Conservation (phyloP, 2,113 vertebrate genomes). For the Cyphomyrus discorhynchus region DNA sequence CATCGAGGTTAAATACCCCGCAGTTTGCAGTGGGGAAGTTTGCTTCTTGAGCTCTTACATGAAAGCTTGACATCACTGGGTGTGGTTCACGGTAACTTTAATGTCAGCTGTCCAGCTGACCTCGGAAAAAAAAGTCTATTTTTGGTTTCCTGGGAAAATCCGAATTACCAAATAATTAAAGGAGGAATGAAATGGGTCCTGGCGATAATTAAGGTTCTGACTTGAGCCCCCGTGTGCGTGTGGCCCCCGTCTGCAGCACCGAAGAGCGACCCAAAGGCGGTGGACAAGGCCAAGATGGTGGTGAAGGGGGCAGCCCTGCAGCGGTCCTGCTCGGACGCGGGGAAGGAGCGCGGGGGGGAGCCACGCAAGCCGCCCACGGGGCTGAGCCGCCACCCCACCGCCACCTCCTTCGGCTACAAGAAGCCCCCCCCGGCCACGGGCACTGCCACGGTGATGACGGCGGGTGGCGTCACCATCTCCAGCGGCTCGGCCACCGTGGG, state of each 20-base stretch:
- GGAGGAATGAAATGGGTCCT: not conserved
- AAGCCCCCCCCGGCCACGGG: conserved; percentile 74
- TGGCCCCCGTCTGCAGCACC: conserved; percentile 43
- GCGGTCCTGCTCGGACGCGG: conserved; percentile 85
- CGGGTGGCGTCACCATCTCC: conserved; percentile 67
- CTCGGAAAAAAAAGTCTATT: not conserved
- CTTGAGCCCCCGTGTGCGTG: not conserved
- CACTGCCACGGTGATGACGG: conserved; percentile 81
- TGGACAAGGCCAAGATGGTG: conserved; percentile 81
- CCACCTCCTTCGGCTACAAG: conserved; percentile 84
- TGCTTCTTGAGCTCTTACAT: not conserved
- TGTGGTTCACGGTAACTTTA: not conserved
- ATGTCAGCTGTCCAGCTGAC: not conserved
- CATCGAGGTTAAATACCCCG: not conserved
- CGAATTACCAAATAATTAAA: not conserved
- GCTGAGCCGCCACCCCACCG: conserved; percentile 73
- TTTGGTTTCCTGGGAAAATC: not conserved
- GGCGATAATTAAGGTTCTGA: not conserved
- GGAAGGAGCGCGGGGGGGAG: conserved; percentile 76
- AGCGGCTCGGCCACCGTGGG: conserved; percentile 77
- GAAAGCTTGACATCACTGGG: not conserved
- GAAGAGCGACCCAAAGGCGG: conserved; percentile 73
- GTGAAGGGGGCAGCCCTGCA: conserved; percentile 78
- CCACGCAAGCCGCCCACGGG: conserved; percentile 90
- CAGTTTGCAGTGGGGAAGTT: not conserved